Base-by-base conservation (phyloP, 2,113 vertebrate species). In the Rhineura floridana region DNA sequence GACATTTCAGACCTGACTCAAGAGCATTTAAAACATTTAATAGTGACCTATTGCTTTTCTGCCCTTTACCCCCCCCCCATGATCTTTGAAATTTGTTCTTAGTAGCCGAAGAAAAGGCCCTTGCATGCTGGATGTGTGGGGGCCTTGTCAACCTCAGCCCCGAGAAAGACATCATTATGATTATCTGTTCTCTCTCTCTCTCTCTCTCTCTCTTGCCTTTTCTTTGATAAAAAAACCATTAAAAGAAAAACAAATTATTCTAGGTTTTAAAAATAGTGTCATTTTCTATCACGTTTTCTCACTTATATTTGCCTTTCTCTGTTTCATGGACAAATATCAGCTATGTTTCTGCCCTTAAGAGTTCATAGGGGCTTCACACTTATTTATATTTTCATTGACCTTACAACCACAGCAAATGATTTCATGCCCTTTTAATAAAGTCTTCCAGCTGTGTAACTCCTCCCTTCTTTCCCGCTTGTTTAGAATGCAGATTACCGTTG, bases 1-100 rank as follows among this genome's bases (percentile, higher is more conserved):
- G 89, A 88, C 89, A 93, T 96, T 94, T 94, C 87, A 89, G 70
- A 59, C 50, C 46, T 90, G 85, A 89, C 67, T 85, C 81, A 86
- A 65, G 25, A 88, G 30, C 85, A 33, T 0, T 36, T 87, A 25
- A 91, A 93, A 92, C 89, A 92, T 93, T 95, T 90, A 70, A 75
- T 69, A 63, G 11, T 94, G 89, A 89, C 67, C 84, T 92, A 89
- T 81, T 89, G 85, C 69, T 90, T 80, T 91, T 79, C 69, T 21
- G 6, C 7, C 25, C 9, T 81, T 50, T 89, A 3, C 89, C 81
- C 89, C 85, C 89, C 89, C 83, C 88, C 85, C 89, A 88, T 76
- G 3, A 42, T 52, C 87, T 83, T 89, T 63, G 92, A 93, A 78
- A 21, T 2, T 4, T 44, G 79, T 84, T 82, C 30, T 91, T 55